phyloP scores from a whole-genome alignment of 2,113 vertebrate genomes.

The Arizona elegans region DNA sequence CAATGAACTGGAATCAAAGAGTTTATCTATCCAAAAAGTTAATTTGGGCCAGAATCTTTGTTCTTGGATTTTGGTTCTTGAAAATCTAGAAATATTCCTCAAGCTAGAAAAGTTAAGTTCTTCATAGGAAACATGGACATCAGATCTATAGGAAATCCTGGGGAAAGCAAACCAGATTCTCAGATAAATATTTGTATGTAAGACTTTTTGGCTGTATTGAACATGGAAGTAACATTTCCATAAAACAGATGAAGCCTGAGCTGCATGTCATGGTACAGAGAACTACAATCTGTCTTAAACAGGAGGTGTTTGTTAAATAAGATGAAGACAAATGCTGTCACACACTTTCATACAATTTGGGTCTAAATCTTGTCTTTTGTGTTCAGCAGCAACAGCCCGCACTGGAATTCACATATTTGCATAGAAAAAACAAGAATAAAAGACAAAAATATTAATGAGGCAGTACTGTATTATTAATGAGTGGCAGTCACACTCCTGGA shows the following conservation, averaged over 20 bases:
- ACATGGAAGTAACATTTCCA: constrained; percentile 23
- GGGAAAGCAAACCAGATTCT: not conserved
- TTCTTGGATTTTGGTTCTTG: not conserved
- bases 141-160: constrained; percentile 15
- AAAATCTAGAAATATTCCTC: not conserved
- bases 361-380: not conserved
- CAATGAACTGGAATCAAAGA: not conserved
- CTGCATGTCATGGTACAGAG: constrained; percentile 11
- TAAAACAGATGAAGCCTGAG: constrained; percentile 18
- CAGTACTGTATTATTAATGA: not conserved
- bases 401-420: not conserved
- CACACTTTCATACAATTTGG: not conserved
- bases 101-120: not conserved
- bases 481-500: not conserved
- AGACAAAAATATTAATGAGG: not conserved
- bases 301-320: constrained; percentile 35
- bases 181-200: constrained; percentile 28
- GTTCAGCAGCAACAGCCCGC: not conserved
- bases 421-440: not conserved
- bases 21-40: not conserved
- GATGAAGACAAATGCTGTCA: constrained; percentile 13
- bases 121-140: not conserved
- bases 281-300: constrained; percentile 27
- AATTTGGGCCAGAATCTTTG: not conserved
- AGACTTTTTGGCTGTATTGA: constrained; percentile 13